Percentiles rank a stretch among this genome's conserved stretches.
These are phyloP conservation scores for Marronus borbonicus DNA, from an alignment of 2,888 invertebrate genomes.

Conservation along the genomic window DNA sequence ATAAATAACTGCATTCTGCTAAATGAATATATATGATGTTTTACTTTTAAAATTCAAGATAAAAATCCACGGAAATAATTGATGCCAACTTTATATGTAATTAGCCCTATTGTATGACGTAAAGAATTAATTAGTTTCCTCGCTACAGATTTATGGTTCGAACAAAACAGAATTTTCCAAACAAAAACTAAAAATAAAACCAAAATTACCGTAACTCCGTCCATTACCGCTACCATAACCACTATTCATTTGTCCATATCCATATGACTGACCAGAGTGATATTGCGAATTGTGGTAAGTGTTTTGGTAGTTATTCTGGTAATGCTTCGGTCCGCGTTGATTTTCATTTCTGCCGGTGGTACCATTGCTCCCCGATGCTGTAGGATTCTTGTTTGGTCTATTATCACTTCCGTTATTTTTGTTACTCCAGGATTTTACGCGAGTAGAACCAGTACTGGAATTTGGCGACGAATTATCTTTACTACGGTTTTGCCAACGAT, in stretches of 20 bases:
- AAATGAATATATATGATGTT: no score
- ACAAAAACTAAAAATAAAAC: constrained; percentile 8
- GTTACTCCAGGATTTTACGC: constrained; percentile 66
- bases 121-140: no score
- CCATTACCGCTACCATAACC: constrained; percentile 60
- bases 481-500: constrained; percentile 78
- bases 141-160: not conserved
- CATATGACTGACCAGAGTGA: constrained; percentile 70
- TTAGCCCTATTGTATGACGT: no score
- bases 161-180: not conserved
- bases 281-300: constrained; percentile 74
- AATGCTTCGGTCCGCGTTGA: constrained; percentile 74
- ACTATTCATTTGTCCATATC: constrained; percentile 55
- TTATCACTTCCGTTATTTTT: constrained; percentile 57
- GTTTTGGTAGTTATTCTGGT: constrained; percentile 75
- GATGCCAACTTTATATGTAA: no score
- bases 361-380: constrained; percentile 65
- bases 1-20: no score
- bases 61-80: no score
- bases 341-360: constrained; percentile 70
- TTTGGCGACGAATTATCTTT: constrained; percentile 73
- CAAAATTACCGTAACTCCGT: constrained; percentile 58
- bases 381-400: constrained; percentile 61
- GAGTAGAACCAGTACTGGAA: constrained; percentile 67
- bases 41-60: no score